phyloP scores from a whole-genome alignment of 2,797 vertebrate genomes.

The Morus bassanus region DNA sequence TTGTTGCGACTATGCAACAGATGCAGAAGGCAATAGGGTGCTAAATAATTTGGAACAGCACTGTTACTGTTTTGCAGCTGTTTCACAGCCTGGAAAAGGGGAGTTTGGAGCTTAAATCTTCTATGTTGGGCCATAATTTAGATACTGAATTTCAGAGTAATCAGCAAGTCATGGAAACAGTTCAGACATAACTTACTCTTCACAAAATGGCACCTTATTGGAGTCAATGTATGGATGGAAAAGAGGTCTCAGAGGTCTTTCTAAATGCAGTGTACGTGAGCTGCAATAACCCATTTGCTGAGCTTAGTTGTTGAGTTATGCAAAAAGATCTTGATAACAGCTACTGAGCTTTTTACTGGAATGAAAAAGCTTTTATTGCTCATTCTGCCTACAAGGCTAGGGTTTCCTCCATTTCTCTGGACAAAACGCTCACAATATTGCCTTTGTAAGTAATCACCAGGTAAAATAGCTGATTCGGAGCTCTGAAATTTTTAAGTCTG shows the following conservation, averaged over 20 bases:
- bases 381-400: neutral
- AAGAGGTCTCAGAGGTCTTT: neutral
- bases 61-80: neutral
- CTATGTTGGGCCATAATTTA: neutral
- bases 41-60: neutral
- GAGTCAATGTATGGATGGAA: neutral
- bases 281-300: neutral
- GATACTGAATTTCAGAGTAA: neutral
- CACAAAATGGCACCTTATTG: neutral
- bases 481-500: neutral
- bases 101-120: neutral
- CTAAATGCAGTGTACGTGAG: neutral
- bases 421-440: neutral
- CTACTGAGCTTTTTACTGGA: neutral
- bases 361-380: neutral
- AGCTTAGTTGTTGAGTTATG: neutral
- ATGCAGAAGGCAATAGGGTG: neutral
- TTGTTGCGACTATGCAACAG: neutral
- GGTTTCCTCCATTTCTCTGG: neutral
- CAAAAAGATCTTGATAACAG: neutral
- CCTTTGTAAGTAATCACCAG: neutral
- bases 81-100: neutral
- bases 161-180: neutral
- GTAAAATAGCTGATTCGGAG: neutral
- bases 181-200: neutral